phyloP scores from a whole-genome alignment of 2,113 vertebrate species.

The Rhinogobius similis region DNA sequence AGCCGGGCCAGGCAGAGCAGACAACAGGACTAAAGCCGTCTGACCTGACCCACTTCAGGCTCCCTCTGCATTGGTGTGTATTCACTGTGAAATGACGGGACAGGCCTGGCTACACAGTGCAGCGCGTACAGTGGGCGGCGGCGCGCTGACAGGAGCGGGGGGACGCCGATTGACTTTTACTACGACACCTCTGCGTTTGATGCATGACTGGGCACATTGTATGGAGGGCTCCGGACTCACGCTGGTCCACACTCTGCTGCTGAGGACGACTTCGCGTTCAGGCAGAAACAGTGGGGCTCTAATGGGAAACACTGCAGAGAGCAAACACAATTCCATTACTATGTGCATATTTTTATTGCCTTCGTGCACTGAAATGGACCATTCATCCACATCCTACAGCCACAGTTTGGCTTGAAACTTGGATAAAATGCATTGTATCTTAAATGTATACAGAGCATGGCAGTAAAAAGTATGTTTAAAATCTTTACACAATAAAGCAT shows the following conservation, averaged over 20 bases:
- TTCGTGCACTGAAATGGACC: background rate
- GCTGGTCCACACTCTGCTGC: slow-evolving; percentile 9
- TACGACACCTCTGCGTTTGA: slow-evolving; percentile 41
- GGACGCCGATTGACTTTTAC: slow-evolving; percentile 21
- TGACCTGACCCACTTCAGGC: slow-evolving; percentile 59
- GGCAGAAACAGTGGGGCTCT: background rate
- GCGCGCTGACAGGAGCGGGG: slow-evolving; percentile 11
- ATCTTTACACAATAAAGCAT: background rate
- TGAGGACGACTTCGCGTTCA: background rate
- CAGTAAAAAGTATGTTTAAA: background rate
- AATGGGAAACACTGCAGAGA: background rate
- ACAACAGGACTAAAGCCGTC: slow-evolving; percentile 39
- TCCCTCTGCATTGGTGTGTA: slow-evolving; percentile 40
- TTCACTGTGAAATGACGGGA: slow-evolving; percentile 40
- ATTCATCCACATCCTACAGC: too few species aligned
- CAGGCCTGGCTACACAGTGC: slow-evolving; percentile 38
- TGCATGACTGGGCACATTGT: slow-evolving; percentile 54
- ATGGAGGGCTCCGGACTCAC: slow-evolving; percentile 23
- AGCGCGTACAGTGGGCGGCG: slow-evolving; percentile 1
- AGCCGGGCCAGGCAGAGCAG: slow-evolving; percentile 27
- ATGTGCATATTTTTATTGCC: slow-evolving; percentile 1
- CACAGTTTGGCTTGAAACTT: background rate
- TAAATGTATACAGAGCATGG: background rate
- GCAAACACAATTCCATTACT: background rate
- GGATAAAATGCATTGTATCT: background rate